Base-by-base conservation (phyloP, 2,888 invertebrate genomes). In the Zygogramma bicolorata region DNA sequence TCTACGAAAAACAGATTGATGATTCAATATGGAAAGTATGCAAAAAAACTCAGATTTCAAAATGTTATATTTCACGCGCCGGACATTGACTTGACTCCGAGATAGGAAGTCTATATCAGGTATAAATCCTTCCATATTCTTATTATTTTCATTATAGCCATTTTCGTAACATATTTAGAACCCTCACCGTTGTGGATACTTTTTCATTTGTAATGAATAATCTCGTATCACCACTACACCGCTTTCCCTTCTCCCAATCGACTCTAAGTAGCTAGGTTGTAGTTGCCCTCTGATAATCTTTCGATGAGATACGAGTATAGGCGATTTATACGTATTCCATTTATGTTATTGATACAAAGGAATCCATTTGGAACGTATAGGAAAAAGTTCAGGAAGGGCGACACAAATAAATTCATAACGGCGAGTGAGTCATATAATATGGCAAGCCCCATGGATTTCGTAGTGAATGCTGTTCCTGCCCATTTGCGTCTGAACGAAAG, bases 281-380 rank as follows among this genome's bases (percentile, higher is more conserved):
- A 53, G 69, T 65, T 68, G 63, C 71, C 68, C 71, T 57, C 71
- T 68, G 58, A 63, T 62, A 71, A 62, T 70, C 65, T 65, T 25
- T 62, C 38, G 58, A 49, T 72, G 65, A 68, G 68, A 69, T 68
- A 72, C 65, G 60, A 69, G 68, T 72, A 72, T 69, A 58, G 68
- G 22, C 66, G 70, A 74, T 74, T 73, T 69, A 73, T 74, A 70
- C 74, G 59, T 74, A 68, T 72, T 73, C 76, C 76, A 74, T 74
- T 74, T 74, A 66, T 68, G 70, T 72, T 76, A 76, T 76, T 73
- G 76, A 74, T 73, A 74, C 65, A 61, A 72, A 66, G 70, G 66
- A 74, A 72, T 71, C 76, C 72, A 76, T 76, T 73, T 68, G 58
- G 70, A 71, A 74, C 61, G 62, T 70, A 74, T 63, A 67, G 70